A percentile compares a stretch with the other conserved stretches of the same genome.
Conservation (phyloP, 2,888 invertebrate species). For the Pimpla rufipes region DNA sequence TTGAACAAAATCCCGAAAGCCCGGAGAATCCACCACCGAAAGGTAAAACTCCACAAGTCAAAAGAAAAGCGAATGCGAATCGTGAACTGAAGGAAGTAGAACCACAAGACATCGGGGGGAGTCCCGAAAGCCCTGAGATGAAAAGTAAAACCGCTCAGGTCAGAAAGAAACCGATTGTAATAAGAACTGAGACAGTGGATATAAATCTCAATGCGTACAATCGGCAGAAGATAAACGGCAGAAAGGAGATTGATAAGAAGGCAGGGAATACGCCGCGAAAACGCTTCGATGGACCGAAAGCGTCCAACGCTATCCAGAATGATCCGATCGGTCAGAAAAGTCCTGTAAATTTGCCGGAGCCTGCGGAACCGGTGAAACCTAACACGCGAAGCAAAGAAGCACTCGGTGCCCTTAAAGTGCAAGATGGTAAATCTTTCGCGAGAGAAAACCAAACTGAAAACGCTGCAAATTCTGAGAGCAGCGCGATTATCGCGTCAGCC, state of each 20-base stretch:
- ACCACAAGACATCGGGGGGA: no score
- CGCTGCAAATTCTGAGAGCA: neutral
- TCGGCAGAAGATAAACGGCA: neutral
- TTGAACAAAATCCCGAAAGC: no score
- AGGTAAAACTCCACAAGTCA: no score
- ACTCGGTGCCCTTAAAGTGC: neutral
- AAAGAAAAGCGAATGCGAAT: no score
- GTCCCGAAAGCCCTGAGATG: no score
- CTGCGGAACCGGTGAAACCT: neutral
- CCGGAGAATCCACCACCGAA: no score
- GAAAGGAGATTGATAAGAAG: conserved; percentile 43
- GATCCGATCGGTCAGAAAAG: conserved; percentile 2
- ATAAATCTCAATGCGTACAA: conserved; percentile 21
- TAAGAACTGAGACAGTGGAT: conserved; percentile 37
- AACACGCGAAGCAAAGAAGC: conserved; percentile 29
- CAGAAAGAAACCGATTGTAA: conserved; percentile 41
- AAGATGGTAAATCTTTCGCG: neutral
- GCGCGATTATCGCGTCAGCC: neutral
- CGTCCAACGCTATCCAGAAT: conserved; percentile 4
- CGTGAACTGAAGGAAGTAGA: no score
- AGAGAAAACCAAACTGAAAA: conserved; percentile 18
- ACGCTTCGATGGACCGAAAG: neutral
- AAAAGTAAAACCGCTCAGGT: no score
- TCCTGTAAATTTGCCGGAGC: neutral
- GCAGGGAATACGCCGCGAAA: conserved; percentile 3